phyloP scores from a whole-genome alignment of 2,113 vertebrate genomes.

The Tyto alba region DNA sequence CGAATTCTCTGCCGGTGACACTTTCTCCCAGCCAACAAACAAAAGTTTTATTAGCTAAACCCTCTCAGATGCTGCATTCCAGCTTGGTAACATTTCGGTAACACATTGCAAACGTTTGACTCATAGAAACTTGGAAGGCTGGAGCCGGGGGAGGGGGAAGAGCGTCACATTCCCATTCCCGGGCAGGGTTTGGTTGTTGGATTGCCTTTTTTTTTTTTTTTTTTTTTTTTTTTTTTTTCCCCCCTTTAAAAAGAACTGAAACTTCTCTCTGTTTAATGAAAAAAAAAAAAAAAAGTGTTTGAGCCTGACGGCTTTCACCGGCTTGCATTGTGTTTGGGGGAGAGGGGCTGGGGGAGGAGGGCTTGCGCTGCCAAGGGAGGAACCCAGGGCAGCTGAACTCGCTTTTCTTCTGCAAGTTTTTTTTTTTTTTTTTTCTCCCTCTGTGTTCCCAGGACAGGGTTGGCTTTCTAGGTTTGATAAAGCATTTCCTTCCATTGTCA shows the following conservation, averaged over 20 bases:
- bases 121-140: conserved; percentile 69
- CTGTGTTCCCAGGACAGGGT: conserved; percentile 60
- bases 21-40: conserved; percentile 27
- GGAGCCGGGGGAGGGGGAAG: conserved; percentile 39
- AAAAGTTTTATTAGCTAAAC: conserved; percentile 23
- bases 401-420: conserved; percentile 8
- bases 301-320: neutral
- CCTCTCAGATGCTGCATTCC: conserved; percentile 58
- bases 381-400: neutral
- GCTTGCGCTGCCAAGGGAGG: conserved; percentile 11
- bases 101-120: conserved; percentile 72
- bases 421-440: neutral
- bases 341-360: neutral
- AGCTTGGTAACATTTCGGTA: conserved; percentile 67
- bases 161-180: conserved; percentile 48
- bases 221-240: neutral
- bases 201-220: neutral
- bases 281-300: neutral
- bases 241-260: neutral
- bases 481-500: conserved; percentile 73
- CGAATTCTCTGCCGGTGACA: neutral
- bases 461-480: conserved; percentile 70
- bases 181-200: conserved; percentile 15
- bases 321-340: neutral
- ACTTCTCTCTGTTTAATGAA: neutral